Evolutionary conservation across 1,140 invertebrate genomes (phyloP).

Genomic region (Drosophila paulistorum): DNA sequence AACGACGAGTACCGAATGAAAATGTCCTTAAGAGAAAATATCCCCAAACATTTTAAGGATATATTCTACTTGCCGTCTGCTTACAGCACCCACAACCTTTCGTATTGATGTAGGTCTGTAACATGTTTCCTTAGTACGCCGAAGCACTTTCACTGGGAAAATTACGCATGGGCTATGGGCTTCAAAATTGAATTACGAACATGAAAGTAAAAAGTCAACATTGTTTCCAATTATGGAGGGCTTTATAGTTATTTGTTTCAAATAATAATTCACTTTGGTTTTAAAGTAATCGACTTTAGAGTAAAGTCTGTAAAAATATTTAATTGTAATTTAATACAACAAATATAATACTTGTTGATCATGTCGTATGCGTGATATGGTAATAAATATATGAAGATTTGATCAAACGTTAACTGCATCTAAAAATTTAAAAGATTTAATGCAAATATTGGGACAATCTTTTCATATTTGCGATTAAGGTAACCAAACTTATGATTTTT

Average conservation of each 20-base stretch:
- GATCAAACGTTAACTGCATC: neutral
- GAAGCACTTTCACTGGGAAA: constrained; percentile 17
- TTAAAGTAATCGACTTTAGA: no score
- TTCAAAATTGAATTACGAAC: constrained; percentile 9
- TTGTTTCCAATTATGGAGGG: neutral
- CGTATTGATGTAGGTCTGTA: neutral
- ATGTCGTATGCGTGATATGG: neutral
- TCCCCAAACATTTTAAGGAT: constrained; percentile 6
- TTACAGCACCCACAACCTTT: neutral
- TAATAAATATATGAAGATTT: no score
- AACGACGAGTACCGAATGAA: constrained; percentile 4
- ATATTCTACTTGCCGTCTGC: constrained; percentile 1
- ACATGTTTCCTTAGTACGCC: neutral
- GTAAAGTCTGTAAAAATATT: no score
- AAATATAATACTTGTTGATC: neutral
- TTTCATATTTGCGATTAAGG: neutral
- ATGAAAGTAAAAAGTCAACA: neutral
- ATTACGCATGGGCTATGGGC: constrained; percentile 4
- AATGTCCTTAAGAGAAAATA: constrained; percentile 53
- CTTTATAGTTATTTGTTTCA: no score
- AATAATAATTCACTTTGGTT: no score
- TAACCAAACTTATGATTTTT: neutral
- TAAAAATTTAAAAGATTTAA: neutral
- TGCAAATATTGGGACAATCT: neutral
- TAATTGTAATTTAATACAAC: no score